A percentile compares a stretch with the other conserved stretches of the same genome.
Evolutionary conservation across 1,140 invertebrate genomes (phyloP).

Genomic region (Polyergus mexicanus): DNA sequence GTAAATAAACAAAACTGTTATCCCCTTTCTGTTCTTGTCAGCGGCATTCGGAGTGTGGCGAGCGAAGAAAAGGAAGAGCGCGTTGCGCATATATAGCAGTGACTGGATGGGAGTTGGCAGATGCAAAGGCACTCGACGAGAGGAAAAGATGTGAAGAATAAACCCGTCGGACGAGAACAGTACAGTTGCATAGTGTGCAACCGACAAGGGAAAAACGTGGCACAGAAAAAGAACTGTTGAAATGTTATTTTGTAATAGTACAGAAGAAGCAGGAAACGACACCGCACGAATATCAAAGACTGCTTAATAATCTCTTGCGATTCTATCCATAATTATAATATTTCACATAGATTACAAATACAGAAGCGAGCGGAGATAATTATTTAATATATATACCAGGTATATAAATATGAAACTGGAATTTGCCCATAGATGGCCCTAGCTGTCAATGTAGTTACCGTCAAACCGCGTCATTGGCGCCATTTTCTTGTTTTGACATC

Average conservation of each 20-base stretch:
- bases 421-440: too few species aligned
- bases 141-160: constrained; percentile 28
- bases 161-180: constrained; percentile 8
- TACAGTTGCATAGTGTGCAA: constrained; percentile 2
- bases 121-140: constrained; percentile 50
- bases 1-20: constrained; percentile 33
- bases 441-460: too few species aligned
- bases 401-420: too few species aligned
- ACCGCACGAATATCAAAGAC: background rate
- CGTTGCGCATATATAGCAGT: constrained; percentile 39
- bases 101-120: constrained; percentile 41
- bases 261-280: background rate
- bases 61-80: constrained; percentile 11
- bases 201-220: constrained; percentile 20
- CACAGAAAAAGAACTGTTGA: background rate
- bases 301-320: background rate
- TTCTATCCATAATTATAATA: background rate
- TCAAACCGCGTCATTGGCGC: too few species aligned
- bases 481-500: too few species aligned
- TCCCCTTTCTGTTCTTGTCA: constrained; percentile 25
- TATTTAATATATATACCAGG: background rate
- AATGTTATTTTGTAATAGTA: background rate
- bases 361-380: background rate
- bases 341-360: background rate
- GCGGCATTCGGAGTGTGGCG: background rate